phyloP scores from a whole-genome alignment of 2,113 vertebrate genomes.

The Indicator maculatus region DNA sequence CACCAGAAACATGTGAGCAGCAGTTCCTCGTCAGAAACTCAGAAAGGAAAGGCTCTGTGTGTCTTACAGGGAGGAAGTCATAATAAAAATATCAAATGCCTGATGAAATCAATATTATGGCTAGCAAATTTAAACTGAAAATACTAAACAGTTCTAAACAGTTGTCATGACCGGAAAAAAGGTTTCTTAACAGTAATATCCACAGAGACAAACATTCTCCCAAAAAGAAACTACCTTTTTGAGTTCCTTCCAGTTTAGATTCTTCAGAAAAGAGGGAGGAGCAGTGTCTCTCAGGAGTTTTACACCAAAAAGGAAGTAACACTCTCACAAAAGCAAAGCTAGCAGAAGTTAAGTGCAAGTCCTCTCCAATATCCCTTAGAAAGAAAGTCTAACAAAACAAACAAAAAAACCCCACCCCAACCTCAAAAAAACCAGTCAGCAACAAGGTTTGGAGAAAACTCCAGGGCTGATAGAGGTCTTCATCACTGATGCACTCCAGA shows the following conservation, averaged over 20 bases:
- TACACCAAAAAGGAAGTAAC: conserved; percentile 25
- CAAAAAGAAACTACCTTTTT: conserved; percentile 22
- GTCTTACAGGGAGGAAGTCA: background rate
- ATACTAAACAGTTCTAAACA: background rate
- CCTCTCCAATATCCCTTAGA: background rate
- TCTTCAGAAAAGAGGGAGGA: conserved; percentile 29
- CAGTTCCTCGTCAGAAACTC: background rate
- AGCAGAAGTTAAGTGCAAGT: background rate
- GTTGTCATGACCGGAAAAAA: background rate
- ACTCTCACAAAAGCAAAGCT: conserved; percentile 3
- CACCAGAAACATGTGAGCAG: conserved; percentile 28
- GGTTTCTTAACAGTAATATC: background rate
- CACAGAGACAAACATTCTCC: background rate
- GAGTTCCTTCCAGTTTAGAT: conserved; percentile 13
- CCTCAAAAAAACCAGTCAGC: background rate
- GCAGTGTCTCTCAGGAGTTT: background rate
- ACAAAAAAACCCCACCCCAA: too few species aligned
- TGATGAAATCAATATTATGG: background rate
- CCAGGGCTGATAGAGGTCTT: background rate
- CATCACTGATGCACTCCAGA: background rate
- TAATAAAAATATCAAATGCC: conserved; percentile 44
- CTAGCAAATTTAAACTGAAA: conserved; percentile 23
- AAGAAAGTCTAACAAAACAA: background rate
- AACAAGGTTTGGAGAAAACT: background rate
- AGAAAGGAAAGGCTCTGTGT: background rate